Percentiles rank a stretch among this genome's conserved stretches.
These are phyloP conservation scores for Blomia tropicalis DNA, from an alignment of 2,888 invertebrate species.

Conservation along the genomic window DNA sequence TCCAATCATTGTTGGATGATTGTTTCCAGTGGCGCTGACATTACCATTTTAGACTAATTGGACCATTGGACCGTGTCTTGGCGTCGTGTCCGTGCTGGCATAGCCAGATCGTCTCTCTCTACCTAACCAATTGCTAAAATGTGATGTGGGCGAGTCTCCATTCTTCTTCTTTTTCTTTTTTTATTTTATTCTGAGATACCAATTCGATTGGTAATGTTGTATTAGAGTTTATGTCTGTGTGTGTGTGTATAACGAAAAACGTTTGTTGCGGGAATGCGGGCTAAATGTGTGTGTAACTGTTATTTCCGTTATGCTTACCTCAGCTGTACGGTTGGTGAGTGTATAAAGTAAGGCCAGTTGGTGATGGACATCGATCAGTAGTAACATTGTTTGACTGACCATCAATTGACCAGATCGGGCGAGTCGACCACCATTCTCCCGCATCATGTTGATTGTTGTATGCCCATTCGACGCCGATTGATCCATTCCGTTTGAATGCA, in stretches of 20 bases:
- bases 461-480: too few relatives aligned
- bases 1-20: background rate
- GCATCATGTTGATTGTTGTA: background rate
- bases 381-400: background rate
- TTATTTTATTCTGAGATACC: too few relatives aligned
- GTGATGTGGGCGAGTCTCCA: too few relatives aligned
- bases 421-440: background rate
- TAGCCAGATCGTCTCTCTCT: too few relatives aligned
- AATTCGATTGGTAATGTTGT: too few relatives aligned
- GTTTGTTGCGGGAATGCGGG: too few relatives aligned
- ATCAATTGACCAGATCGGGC: background rate
- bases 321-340: slow-evolving; percentile 1
- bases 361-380: slow-evolving; percentile 10
- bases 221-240: too few relatives aligned
- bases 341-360: slow-evolving; percentile 6
- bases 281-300: background rate
- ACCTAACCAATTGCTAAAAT: too few relatives aligned
- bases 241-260: too few relatives aligned
- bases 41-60: background rate
- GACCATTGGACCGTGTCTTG: background rate
- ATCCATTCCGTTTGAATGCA: too few relatives aligned
- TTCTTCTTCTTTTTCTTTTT: too few relatives aligned
- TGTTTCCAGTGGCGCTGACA: background rate
- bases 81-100: too few relatives aligned
- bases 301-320: background rate